phyloP scores from a whole-genome alignment of 1,140 invertebrate genomes.

The Papilio glaucus region DNA sequence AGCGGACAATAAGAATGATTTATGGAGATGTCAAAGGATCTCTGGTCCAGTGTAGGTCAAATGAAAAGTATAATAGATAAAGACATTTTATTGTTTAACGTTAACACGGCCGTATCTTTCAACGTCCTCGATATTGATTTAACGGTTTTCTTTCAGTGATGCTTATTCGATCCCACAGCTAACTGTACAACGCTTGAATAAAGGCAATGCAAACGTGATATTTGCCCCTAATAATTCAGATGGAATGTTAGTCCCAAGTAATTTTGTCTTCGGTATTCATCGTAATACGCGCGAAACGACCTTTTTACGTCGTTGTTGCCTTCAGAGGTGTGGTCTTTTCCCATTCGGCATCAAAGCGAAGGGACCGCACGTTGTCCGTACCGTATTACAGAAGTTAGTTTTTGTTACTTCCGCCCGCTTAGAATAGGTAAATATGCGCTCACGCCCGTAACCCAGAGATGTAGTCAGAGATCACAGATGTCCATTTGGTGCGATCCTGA shows the following conservation, averaged over 20 bases:
- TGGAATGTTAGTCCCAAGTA: background rate
- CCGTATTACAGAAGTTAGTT: background rate
- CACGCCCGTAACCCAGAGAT: too few relatives aligned
- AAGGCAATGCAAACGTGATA: background rate
- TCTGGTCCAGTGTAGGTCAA: constrained; percentile 19
- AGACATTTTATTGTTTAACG: background rate
- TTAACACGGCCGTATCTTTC: background rate
- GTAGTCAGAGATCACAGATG: too few relatives aligned
- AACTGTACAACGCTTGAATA: background rate
- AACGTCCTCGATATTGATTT: background rate
- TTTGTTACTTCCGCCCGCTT: background rate
- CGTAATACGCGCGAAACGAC: background rate
- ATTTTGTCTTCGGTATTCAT: background rate
- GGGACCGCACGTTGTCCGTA: background rate
- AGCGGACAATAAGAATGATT: constrained; percentile 47
- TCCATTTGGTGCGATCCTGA: too few relatives aligned
- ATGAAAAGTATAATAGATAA: constrained; percentile 22
- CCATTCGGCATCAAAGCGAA: background rate
- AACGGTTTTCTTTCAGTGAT: background rate
- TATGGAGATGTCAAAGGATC: constrained; percentile 37
- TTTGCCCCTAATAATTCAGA: background rate
- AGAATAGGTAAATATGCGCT: too few relatives aligned
- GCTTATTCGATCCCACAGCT: background rate
- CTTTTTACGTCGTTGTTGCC: background rate
- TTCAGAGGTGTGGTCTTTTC: constrained; percentile 7